Percentiles rank a stretch among this genome's conserved stretches.
phyloP scores from a whole-genome alignment of 2,797 vertebrate species.

The Clarias laeviceps region DNA sequence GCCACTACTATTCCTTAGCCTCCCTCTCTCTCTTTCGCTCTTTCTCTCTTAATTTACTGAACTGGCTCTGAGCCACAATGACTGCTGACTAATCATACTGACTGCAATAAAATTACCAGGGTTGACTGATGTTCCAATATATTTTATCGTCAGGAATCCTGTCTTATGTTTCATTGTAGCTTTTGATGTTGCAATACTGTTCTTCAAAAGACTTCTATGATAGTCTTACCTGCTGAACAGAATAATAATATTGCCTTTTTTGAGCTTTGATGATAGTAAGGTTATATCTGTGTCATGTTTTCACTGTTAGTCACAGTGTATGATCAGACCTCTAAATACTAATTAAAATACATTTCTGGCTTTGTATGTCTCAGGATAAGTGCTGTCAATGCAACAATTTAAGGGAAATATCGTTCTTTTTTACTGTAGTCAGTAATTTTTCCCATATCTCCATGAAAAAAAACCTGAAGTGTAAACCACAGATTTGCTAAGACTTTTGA shows the following conservation, averaged over 20 bases:
- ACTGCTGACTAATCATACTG: slow-evolving; percentile 14
- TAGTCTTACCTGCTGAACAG: not conserved
- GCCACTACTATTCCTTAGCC: not conserved
- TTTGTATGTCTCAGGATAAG: not conserved
- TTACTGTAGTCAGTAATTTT: not conserved
- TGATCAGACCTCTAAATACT: not conserved
- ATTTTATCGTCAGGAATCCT: not conserved
- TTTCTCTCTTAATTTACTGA: not conserved
- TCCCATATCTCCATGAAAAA: not conserved
- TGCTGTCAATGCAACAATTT: not conserved
- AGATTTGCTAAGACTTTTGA: not conserved
- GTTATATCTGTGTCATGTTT: not conserved
- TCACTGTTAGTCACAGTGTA: not conserved
- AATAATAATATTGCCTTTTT: not conserved
- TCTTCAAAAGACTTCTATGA: not conserved
- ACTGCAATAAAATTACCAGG: not conserved
- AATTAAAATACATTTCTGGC: not conserved
- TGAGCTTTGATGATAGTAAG: not conserved
- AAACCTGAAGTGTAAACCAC: not conserved
- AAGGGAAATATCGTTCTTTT: not conserved
- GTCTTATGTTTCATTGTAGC: not conserved
- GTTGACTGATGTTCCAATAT: not conserved
- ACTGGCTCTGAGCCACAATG: not conserved
- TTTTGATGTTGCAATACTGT: not conserved
- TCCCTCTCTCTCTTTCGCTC: not conserved